Percentiles rank a stretch among this genome's conserved stretches.
These are phyloP conservation scores for Lithophane semibrunnea DNA, from an alignment of 2,888 invertebrate species.

Conservation along the genomic window DNA sequence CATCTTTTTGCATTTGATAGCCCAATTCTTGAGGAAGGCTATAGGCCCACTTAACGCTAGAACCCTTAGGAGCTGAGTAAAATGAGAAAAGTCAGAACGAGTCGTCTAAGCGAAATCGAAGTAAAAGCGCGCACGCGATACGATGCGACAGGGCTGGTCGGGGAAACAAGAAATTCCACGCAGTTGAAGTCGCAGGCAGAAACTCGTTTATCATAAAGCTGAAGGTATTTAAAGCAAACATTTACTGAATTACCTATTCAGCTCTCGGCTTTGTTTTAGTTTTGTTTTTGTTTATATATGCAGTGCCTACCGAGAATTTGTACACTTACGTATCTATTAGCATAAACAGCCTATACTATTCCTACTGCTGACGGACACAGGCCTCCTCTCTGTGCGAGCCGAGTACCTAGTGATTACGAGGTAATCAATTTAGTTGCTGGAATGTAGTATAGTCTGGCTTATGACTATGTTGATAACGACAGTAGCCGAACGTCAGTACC, in stretches of 20 bases:
- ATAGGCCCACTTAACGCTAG: no score
- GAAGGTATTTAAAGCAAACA: constrained; percentile 14
- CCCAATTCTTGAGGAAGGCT: no score
- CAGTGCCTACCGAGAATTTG: constrained; percentile 7
- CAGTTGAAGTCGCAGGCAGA: no score
- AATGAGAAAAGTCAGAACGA: no score
- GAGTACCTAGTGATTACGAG: not conserved
- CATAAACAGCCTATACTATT: not conserved
- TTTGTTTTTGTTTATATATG: constrained; percentile 25
- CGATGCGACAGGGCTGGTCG: no score
- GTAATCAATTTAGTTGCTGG: constrained; percentile 8
- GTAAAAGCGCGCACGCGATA: no score
- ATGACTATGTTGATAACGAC: not conserved
- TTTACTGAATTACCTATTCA: constrained; percentile 1
- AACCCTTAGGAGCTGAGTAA: no score
- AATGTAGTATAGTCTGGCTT: not conserved
- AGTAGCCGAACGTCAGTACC: no score
- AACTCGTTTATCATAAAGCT: not conserved
- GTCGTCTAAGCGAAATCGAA: no score
- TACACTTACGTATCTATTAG: not conserved
- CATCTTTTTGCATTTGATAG: no score
- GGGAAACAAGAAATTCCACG: no score
- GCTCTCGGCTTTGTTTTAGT: constrained; percentile 16
- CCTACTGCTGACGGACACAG: not conserved
- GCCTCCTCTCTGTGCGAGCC: not conserved